Evolutionary conservation across 2,113 vertebrate species (phyloP), one percentile per base, ranked within the genome.

Genomic region (Grammomys surdaster): DNA sequence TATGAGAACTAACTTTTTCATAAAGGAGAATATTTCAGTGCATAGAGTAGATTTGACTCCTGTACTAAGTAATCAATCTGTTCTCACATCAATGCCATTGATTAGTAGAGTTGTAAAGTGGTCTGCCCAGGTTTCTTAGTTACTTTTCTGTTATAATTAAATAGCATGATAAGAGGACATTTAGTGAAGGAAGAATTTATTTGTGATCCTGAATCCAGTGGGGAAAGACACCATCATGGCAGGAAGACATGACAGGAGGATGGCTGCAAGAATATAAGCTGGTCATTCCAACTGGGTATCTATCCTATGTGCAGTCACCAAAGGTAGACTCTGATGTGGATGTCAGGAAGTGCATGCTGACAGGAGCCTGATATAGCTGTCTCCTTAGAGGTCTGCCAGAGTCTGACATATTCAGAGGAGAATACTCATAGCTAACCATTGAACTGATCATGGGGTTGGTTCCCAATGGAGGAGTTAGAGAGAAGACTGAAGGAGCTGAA

Each of bases 11-110:
- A 43, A 31, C 33, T 5, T 22, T 60, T 17, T 1, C 22, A 28
- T 4, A 70, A 26, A 9, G 17, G 0, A 17, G 5, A 0, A 5
- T 86, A 19, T 46, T 58, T n/a, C 3, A 58, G 16, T 12, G 22
- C 10, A 1, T 48, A 2, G 1, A 24, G 19, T 46, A n/a, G 3
- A 43, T 90, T 51, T 40, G 40, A 70, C 40, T 78, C 1, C 13
- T 78, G 2, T 8, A 70, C n/a, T 67, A 51, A 93, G 36, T 63
- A 77, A 87, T 24, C 3, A 54, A 43, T 8, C 22, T 63, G 7
- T 33, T 63, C 4, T 65, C 24, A 63, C 2, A 81, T 46, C 14
- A 20, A 28, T 7, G 10, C 2, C 10, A 56, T 20, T 26, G 2
- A 24, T 5, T 54, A 10, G 7, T 5, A 26, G 77, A 81, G 33